phyloP scores from a whole-genome alignment of 1,140 invertebrate genomes.

The Melanaphis sacchari region DNA sequence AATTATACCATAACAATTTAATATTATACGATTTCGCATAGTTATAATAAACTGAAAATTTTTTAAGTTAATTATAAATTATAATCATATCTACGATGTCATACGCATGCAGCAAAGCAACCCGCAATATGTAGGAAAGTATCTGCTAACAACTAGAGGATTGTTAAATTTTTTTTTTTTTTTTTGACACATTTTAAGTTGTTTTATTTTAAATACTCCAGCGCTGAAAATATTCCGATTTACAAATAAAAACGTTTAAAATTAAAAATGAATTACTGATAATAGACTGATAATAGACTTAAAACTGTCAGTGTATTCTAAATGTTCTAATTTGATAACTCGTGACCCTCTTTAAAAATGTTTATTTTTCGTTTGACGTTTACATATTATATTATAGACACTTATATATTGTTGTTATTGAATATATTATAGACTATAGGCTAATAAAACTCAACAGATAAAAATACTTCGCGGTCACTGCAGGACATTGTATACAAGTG shows the following conservation, averaged over 20 bases:
- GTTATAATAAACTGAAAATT: too few relatives aligned
- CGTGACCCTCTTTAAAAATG: background rate
- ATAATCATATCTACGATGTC: too few relatives aligned
- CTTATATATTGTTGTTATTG: background rate
- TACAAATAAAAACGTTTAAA: background rate
- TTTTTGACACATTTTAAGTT: background rate
- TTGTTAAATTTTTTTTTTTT: background rate
- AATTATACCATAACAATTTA: too few relatives aligned
- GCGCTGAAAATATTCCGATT: background rate
- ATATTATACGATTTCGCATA: too few relatives aligned
- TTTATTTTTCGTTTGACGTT: background rate
- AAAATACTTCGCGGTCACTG: background rate
- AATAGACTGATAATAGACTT: too few relatives aligned
- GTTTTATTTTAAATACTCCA: background rate
- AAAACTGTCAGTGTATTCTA: background rate
- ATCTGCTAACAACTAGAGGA: background rate
- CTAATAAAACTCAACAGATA: conserved; percentile 5
- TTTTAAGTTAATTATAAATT: too few relatives aligned
- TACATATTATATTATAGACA: background rate
- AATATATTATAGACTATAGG: background rate
- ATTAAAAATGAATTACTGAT: too few relatives aligned
- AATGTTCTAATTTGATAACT: background rate
- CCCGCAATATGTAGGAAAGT: background rate
- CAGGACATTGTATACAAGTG: background rate
- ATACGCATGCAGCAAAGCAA: too few relatives aligned